Conservation (phyloP, 2,888 invertebrate species). For the Phania funesta region DNA sequence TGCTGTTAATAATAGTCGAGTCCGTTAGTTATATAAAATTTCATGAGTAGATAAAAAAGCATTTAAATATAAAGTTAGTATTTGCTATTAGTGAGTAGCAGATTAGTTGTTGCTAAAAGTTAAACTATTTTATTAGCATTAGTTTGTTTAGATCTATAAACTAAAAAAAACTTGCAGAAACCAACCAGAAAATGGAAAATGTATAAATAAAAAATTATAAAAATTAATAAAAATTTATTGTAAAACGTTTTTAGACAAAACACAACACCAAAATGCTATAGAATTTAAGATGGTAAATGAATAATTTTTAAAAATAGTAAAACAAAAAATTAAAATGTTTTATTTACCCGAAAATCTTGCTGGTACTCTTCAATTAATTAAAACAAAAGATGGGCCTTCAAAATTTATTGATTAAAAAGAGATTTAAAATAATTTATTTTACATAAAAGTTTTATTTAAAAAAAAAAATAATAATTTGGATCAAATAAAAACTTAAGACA, state of each 20-base stretch:
- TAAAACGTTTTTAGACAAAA: too few relatives aligned
- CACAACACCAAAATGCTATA: conserved; percentile 52
- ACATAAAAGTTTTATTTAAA: conserved; percentile 47
- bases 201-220: conserved; percentile 46
- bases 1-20: background rate
- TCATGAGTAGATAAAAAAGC: background rate
- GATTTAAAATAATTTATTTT: conserved; percentile 47
- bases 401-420: conserved; percentile 24
- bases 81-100: too few relatives aligned
- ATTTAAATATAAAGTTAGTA: background rate
- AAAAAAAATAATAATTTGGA: conserved; percentile 36
- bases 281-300: conserved; percentile 1
- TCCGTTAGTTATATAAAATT: background rate
- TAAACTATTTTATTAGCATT: conserved; percentile 25
- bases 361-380: conserved; percentile 66
- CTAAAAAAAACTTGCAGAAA: conserved; percentile 17
- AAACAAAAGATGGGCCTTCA: conserved; percentile 68
- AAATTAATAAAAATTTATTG: background rate
- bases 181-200: conserved; percentile 77
- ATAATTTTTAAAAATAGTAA: conserved; percentile 5
- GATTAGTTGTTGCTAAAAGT: background rate
- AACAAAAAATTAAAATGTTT: conserved; percentile 6
- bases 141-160: conserved; percentile 32
- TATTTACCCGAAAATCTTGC: conserved; percentile 50
- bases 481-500: conserved; percentile 35